phyloP scores from a whole-genome alignment of 2,888 invertebrate genomes.

The Hymenopus coronatus region DNA sequence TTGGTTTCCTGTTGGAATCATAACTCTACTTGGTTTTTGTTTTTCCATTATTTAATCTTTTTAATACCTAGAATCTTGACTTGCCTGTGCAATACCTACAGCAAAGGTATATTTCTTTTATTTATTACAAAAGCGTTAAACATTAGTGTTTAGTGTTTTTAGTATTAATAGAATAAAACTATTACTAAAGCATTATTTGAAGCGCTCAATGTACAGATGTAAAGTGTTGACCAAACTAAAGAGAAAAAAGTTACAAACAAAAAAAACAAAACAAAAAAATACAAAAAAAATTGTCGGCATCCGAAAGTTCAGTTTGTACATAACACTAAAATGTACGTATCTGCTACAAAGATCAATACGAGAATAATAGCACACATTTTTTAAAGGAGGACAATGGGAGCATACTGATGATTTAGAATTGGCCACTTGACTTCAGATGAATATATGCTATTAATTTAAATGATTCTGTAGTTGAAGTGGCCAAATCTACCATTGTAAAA shows the following conservation, averaged over 20 bases:
- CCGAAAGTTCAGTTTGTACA: slow-evolving; percentile 33
- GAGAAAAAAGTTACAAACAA: background rate
- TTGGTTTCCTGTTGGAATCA: background rate
- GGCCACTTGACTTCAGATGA: slow-evolving; percentile 8
- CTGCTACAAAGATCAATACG: slow-evolving; percentile 1
- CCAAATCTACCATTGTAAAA: background rate
- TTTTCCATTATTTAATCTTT: slow-evolving; percentile 23
- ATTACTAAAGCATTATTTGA: slow-evolving; percentile 27
- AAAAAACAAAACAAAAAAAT: slow-evolving; percentile 2
- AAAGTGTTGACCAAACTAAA: slow-evolving; percentile 30
- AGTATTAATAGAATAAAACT: slow-evolving; percentile 19
- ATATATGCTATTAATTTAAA: slow-evolving; percentile 20
- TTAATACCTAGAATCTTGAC: slow-evolving; percentile 32
- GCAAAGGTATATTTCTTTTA: slow-evolving; percentile 18
- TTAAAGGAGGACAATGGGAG: slow-evolving; percentile 23
- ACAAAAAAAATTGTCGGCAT: background rate
- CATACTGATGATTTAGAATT: slow-evolving; percentile 20
- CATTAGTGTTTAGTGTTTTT: slow-evolving; percentile 32
- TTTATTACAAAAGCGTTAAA: slow-evolving; percentile 23
- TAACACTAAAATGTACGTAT: slow-evolving; percentile 24
- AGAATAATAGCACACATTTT: slow-evolving; percentile 16
- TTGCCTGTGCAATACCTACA: slow-evolving; percentile 32
- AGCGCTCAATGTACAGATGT: slow-evolving; percentile 37
- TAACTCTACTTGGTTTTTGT: background rate
- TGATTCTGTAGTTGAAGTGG: background rate